Conservation (phyloP, 2,888 invertebrate species). For the Polyommatus iphigenia region DNA sequence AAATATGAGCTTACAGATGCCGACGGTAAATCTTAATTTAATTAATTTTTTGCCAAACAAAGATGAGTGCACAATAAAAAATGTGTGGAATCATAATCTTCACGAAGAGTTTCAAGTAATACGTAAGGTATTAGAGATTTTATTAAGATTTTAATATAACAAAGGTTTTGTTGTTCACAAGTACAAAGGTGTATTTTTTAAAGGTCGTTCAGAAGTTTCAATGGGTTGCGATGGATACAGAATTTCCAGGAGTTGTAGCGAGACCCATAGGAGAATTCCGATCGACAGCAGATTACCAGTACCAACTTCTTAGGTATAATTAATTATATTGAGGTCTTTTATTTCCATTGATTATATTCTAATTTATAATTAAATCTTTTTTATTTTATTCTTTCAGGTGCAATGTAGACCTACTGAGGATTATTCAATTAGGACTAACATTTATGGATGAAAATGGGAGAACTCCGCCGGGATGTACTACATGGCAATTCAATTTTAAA, state of each 20-base stretch:
- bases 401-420: slow-evolving; percentile 96
- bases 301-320: slow-evolving; percentile 86
- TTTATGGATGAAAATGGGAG: slow-evolving; percentile 97
- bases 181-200: slow-evolving; percentile 3
- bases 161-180: not conserved
- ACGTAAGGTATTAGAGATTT: slow-evolving; percentile 81
- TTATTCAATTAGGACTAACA: slow-evolving; percentile 95
- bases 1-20: slow-evolving; percentile 44
- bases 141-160: not conserved
- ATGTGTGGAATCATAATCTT: slow-evolving; percentile 96
- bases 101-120: slow-evolving; percentile 96
- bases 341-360: not conserved
- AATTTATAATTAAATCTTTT: not conserved
- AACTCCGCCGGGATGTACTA: slow-evolving; percentile 91
- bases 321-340: slow-evolving; percentile 5
- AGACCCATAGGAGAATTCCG: slow-evolving; percentile 95
- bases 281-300: slow-evolving; percentile 92
- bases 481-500: slow-evolving; percentile 99
- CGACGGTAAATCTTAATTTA: slow-evolving; percentile 43
- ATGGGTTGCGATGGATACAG: slow-evolving; percentile 94
- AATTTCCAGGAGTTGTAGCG: slow-evolving; percentile 98
- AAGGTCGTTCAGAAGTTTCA: slow-evolving; percentile 86
- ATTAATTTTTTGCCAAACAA: slow-evolving; percentile 39
- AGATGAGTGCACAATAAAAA: slow-evolving; percentile 93
- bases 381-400: slow-evolving; percentile 67